Evolutionary conservation across 2,113 vertebrate genomes (phyloP), one percentile per base, ranked within the genome.

Genomic region (Bubo bubo): DNA sequence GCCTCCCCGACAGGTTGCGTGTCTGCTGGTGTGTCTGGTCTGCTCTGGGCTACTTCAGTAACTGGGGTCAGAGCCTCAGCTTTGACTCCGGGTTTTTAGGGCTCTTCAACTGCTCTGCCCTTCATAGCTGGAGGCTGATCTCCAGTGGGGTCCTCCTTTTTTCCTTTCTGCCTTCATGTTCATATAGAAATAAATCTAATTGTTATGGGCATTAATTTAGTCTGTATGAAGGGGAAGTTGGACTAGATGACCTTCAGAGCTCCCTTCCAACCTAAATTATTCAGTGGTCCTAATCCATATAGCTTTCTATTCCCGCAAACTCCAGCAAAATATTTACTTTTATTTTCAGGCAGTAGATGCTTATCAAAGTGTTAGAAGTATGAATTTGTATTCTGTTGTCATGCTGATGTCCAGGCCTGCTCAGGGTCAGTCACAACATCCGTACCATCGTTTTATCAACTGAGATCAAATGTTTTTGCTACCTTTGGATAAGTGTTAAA

Each of bases 1-100:
- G 15, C 37, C 37, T 27, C 52, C 26, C 22, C 0, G 8, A 4
- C 12, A 17, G 28, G 28, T 9, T 3, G 3, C 1, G 2, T 14
- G 23, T 34, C 58, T 32, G 35, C 62, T 35, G 9, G 27, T 2
- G 0, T 15, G 7, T 56, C 32, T 28, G 8, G 14, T 32, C 49
- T 50, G 27, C 22, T 56, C 32, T n/a, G 35, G 49, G 10, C n/a
- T 23, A 37, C 22, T 6, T 28, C 41, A 60, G 41, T 5, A 49
- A 17, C 27, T 32, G 26, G 7, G 10, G n/a, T 8, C 27, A 17
- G 64, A 45, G 63, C 34, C 24, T 26, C 58, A 66, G 28, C 32
- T 34, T 1, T 26, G 8, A 3, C 53, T 72, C 19, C 0, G 4
- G 30, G 17, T 43, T 30, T 55, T 30, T 32, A 27, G 45, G 41